A percentile compares a stretch with the other conserved stretches of the same genome.
Evolutionary conservation across 2,113 vertebrate genomes (phyloP).

Genomic region (Eulemur macaco): DNA sequence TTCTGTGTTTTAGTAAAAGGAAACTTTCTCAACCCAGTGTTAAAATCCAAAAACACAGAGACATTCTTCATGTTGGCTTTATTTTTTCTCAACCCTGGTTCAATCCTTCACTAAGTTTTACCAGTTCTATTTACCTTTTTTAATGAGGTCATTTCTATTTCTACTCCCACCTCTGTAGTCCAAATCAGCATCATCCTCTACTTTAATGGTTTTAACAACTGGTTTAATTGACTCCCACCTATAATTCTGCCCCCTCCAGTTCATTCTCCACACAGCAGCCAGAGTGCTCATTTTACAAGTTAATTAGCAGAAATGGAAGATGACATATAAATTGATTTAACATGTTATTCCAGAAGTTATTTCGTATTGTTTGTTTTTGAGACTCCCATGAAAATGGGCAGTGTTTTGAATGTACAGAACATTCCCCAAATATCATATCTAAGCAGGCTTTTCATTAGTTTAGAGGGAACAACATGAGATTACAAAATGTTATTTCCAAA

Average conservation of each 20-base stretch:
- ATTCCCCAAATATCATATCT: background rate
- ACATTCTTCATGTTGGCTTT: background rate
- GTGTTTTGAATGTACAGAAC: background rate
- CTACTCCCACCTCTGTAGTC: background rate
- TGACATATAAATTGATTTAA: background rate
- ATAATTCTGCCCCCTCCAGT: rapidly evolving
- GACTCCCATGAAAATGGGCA: background rate
- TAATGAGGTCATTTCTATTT: background rate
- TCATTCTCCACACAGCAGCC: background rate
- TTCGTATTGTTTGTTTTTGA: background rate
- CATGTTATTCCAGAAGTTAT: background rate
- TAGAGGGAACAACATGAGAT: background rate
- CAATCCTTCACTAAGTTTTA: background rate
- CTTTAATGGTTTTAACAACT: background rate
- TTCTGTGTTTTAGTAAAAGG: background rate
- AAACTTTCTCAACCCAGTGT: background rate
- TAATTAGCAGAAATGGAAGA: background rate
- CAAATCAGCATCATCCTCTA: background rate
- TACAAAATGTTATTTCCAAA: background rate
- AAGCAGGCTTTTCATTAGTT: background rate
- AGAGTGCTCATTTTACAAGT: background rate
- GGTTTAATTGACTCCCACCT: background rate
- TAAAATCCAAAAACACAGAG: background rate
- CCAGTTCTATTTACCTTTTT: background rate
- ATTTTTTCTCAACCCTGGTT: background rate